phyloP scores from a whole-genome alignment of 2,113 vertebrate species.

The Ptilorrhoa leucosticta region DNA sequence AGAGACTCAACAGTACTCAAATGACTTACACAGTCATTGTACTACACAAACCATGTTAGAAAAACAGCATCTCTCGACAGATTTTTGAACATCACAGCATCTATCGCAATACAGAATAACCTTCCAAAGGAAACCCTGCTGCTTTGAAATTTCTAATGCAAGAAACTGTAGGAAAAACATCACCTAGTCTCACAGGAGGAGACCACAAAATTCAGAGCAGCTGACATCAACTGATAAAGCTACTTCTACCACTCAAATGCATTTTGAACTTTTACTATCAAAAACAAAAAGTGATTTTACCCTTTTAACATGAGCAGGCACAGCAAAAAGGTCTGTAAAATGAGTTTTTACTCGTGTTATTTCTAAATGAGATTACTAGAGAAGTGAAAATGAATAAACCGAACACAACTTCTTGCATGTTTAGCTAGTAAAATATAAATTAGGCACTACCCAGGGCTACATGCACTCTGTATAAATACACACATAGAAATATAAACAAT shows the following conservation, averaged over 20 bases:
- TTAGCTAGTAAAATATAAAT: not conserved
- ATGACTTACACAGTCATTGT: not conserved
- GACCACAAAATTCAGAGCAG: not conserved
- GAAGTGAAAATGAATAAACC: not conserved
- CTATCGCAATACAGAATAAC: not conserved
- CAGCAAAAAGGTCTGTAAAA: not conserved
- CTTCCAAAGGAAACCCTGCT: not conserved
- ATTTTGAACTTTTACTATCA: not conserved
- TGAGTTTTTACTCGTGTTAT: not conserved
- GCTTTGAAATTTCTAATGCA: not conserved
- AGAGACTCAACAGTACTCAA: not conserved
- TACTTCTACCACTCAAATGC: not conserved
- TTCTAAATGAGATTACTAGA: not conserved
- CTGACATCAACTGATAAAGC: not conserved
- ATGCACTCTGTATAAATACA: not conserved
- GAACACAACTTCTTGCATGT: not conserved
- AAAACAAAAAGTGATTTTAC: not conserved
- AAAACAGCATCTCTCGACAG: not conserved
- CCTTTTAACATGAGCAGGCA: not conserved
- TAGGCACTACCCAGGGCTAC: not conserved
- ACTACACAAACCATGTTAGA: not conserved
- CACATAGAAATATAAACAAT: not conserved
- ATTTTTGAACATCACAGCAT: not conserved
- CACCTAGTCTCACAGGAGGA: not conserved
- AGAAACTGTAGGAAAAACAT: not conserved